These are phyloP conservation scores for Cryptocephalus moraei DNA, from an alignment of 2,888 invertebrate species.

Conservation along the genomic window DNA sequence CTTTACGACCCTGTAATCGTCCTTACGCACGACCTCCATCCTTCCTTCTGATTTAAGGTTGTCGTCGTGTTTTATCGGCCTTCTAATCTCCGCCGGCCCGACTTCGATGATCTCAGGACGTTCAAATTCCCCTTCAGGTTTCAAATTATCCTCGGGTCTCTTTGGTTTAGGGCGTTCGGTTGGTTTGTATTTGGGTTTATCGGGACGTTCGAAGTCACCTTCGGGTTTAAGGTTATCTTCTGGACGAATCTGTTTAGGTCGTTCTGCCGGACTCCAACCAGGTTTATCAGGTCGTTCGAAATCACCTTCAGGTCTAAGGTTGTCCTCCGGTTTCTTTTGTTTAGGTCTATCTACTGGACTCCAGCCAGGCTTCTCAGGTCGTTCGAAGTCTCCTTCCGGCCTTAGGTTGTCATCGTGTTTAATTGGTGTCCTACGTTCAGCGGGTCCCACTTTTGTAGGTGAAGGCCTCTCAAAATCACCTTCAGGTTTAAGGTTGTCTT, in stretches of 20 bases:
- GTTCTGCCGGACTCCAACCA: constrained; percentile 35
- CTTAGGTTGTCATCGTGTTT: constrained; percentile 47
- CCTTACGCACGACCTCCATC: constrained; percentile 30
- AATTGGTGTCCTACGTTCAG: constrained; percentile 43
- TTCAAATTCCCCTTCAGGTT: constrained; percentile 45
- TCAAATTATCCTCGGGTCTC: constrained; percentile 44
- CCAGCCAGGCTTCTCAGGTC: constrained; percentile 33
- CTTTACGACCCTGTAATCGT: constrained; percentile 45
- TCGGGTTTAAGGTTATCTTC: constrained; percentile 52
- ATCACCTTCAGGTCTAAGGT: constrained; percentile 52
- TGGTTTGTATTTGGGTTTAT: constrained; percentile 33
- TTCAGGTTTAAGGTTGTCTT: constrained; percentile 41
- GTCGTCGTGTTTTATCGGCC: constrained; percentile 40
- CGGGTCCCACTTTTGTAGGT: constrained; percentile 35
- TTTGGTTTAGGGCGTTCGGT: constrained; percentile 38
- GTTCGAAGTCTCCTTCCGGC: constrained; percentile 48
- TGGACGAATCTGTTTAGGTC: constrained; percentile 43
- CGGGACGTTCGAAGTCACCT: constrained; percentile 45
- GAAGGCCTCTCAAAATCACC: constrained; percentile 43
- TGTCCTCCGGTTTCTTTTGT: constrained; percentile 48
- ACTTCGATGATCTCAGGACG: constrained; percentile 30
- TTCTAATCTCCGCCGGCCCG: constrained; percentile 49
- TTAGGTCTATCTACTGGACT: constrained; percentile 39
- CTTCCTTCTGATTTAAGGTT: constrained; percentile 48
- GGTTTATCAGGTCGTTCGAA: constrained; percentile 39